These are phyloP conservation scores for Laticauda colubrina DNA, from an alignment of 2,113 vertebrate genomes.

Conservation along the genomic window DNA sequence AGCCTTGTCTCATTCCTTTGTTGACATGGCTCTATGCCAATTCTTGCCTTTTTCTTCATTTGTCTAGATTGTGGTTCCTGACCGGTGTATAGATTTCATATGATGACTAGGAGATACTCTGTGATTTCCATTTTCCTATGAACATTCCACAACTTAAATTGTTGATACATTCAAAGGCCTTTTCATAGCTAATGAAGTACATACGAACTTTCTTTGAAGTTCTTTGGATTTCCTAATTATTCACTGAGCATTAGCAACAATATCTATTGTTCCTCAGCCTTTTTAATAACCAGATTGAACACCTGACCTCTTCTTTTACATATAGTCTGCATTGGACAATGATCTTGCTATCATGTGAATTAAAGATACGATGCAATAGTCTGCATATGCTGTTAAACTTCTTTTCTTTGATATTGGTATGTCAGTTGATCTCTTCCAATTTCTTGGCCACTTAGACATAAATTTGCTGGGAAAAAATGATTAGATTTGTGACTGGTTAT, in stretches of 20 bases:
- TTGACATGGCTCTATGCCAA: not conserved
- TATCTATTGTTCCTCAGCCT: not conserved
- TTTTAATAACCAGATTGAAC: not conserved
- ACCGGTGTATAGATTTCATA: not conserved
- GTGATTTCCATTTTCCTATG: not conserved
- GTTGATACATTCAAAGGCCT: not conserved
- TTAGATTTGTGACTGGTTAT: not conserved
- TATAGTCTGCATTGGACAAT: not conserved
- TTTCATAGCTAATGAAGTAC: not conserved
- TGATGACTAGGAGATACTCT: not conserved
- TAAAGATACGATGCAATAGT: not conserved
- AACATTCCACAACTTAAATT: not conserved
- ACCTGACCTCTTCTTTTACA: not conserved
- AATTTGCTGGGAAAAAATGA: not conserved
- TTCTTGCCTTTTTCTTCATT: not conserved
- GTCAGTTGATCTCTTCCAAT: not conserved
- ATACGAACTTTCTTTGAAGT: not conserved
- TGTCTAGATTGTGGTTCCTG: not conserved
- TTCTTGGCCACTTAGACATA: not conserved
- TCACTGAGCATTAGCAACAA: not conserved
- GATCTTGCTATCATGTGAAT: not conserved
- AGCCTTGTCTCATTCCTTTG: not conserved
- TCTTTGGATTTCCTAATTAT: not conserved
- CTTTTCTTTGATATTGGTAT: not conserved
- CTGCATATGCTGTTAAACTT: not conserved